Conservation (phyloP, 2,888 invertebrate species). For the Rotaria magnacalcarata region DNA sequence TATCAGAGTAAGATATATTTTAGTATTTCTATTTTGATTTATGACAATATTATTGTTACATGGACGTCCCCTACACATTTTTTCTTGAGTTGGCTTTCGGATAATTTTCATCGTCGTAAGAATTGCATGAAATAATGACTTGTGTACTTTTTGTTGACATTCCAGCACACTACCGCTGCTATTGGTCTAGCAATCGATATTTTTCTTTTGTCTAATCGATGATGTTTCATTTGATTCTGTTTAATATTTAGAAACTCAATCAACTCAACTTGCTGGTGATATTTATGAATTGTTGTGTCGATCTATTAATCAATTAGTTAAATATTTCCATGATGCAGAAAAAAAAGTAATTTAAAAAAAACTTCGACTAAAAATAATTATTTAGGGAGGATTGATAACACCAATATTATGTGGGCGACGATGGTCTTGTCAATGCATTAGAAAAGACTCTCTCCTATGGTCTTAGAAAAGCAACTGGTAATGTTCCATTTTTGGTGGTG, state of each 20-base stretch:
- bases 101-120: neutral
- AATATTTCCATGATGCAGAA: neutral
- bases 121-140: neutral
- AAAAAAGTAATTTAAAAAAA: neutral
- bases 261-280: neutral
- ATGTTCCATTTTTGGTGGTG: constrained; percentile 65
- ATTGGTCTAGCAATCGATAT: neutral
- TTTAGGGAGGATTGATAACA: neutral
- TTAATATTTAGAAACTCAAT: neutral
- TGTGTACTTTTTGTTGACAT: neutral
- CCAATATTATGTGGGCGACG: neutral
- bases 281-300: neutral
- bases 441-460: constrained; percentile 88
- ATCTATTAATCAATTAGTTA: neutral
- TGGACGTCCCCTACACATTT: neutral
- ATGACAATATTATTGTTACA: neutral
- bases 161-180: neutral
- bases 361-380: too few relatives aligned
- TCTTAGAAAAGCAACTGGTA: constrained; percentile 72
- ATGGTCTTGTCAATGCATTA: constrained; percentile 3
- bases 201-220: neutral
- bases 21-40: too few relatives aligned
- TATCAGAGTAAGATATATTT: neutral
- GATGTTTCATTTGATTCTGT: too few relatives aligned
- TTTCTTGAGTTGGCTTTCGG: neutral